Conservation (phyloP, 2,797 vertebrate species). For the Cygnus olor region DNA sequence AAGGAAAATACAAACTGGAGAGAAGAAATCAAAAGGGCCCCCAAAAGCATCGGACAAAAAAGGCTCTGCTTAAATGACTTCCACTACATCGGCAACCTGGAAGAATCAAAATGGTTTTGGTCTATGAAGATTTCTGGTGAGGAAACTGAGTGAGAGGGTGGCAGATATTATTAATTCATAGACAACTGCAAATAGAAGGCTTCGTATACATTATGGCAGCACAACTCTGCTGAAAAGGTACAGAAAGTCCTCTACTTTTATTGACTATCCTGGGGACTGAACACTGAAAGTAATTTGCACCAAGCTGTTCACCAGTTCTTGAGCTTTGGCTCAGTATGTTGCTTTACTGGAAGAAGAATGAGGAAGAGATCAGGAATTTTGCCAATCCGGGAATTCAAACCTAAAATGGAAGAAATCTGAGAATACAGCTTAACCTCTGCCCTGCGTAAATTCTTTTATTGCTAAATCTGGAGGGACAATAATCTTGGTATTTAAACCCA, state of each 20-base stretch:
- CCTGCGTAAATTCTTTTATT: neutral
- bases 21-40: neutral
- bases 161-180: neutral
- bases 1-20: neutral
- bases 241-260: constrained; percentile 21
- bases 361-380: neutral
- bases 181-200: neutral
- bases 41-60: neutral
- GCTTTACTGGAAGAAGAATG: neutral
- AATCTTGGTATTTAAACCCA: neutral
- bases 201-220: too few species aligned
- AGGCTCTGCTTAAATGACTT: neutral
- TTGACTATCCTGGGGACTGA: constrained; percentile 1
- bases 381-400: neutral
- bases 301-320: neutral
- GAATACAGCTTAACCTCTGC: neutral
- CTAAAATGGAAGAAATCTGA: neutral
- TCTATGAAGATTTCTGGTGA: neutral
- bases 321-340: neutral
- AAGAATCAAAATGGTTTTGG: neutral
- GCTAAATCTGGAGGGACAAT: neutral
- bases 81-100: neutral
- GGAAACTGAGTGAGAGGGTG: neutral
- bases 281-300: neutral
- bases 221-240: neutral